phyloP scores from a whole-genome alignment of 2,113 vertebrate species.

The Halcyon malimbica region DNA sequence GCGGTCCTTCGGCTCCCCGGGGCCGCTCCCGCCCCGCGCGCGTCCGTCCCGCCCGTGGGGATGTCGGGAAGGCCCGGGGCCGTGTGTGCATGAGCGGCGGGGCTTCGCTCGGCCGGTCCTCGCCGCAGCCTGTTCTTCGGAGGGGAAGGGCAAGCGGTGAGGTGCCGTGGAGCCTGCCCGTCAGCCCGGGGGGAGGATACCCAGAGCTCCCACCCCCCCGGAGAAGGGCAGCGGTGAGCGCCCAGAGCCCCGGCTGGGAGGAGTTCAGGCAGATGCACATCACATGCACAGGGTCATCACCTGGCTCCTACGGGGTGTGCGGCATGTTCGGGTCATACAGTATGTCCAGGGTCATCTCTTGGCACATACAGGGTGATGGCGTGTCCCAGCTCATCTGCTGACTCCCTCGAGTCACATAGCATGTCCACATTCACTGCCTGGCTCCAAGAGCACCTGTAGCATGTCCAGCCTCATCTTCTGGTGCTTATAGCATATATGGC shows the following conservation, averaged over 20 bases:
- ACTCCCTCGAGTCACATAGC: not conserved
- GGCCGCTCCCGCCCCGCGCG: not conserved
- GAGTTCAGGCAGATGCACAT: too few species aligned
- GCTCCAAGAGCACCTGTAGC: not conserved
- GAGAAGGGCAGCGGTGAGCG: rapidly evolving
- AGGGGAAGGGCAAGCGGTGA: not conserved
- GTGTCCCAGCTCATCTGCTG: not conserved
- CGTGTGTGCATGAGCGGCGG: not conserved
- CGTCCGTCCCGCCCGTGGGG: not conserved
- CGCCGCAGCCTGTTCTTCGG: not conserved
- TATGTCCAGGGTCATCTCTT: too few species aligned
- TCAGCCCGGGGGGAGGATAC: not conserved
- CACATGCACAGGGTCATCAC: not conserved
- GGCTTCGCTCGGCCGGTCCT: not conserved
- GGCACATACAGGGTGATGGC: not conserved
- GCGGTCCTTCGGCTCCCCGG: not conserved
- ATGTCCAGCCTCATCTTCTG: not conserved
- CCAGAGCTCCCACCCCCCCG: not conserved
- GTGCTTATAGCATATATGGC: rapidly evolving
- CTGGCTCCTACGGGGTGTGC: not conserved
- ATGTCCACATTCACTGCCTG: too few species aligned
- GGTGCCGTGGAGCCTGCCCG: not conserved
- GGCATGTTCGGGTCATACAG: not conserved
- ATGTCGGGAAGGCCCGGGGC: not conserved
- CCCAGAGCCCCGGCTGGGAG: not conserved